phyloP scores from a whole-genome alignment of 2,113 vertebrate genomes.

The Melospiza georgiana region DNA sequence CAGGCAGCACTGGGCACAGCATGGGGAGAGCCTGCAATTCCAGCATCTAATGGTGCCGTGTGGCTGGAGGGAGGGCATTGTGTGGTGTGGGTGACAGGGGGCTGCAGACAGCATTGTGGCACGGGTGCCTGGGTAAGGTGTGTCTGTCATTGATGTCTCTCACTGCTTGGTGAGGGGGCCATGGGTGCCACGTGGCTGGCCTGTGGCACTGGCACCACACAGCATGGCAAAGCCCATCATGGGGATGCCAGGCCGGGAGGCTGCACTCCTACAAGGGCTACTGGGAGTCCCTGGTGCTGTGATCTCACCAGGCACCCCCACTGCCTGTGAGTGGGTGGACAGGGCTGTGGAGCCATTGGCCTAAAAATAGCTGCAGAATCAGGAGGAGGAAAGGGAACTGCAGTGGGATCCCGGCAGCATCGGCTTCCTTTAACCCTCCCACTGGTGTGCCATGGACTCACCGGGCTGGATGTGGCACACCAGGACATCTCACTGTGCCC shows the following conservation, averaged over 20 bases:
- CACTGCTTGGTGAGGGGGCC: not conserved
- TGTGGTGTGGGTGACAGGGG: not conserved
- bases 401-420: not conserved
- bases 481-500: not conserved
- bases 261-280: fast-evolving
- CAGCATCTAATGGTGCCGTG: not conserved
- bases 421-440: slow-evolving; percentile 19
- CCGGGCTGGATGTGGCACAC: not conserved
- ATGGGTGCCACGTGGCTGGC: not conserved
- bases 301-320: not conserved
- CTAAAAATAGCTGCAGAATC: slow-evolving; percentile 28
- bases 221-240: fast-evolving
- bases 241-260: not conserved
- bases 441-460: fast-evolving
- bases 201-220: not conserved
- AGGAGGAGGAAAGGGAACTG: slow-evolving; percentile 32
- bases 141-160: not conserved
- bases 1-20: fast-evolving
- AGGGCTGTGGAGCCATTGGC: not conserved
- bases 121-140: not conserved
- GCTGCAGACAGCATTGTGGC: not conserved
- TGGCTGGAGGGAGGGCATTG: not conserved
- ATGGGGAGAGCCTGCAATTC: fast-evolving
- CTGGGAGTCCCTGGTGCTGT: not conserved
- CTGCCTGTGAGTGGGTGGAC: not conserved